Percentiles rank a stretch among this genome's conserved stretches.
These are phyloP conservation scores for Ptyas mucosa DNA, from an alignment of 2,113 vertebrate genomes.

Conservation along the genomic window DNA sequence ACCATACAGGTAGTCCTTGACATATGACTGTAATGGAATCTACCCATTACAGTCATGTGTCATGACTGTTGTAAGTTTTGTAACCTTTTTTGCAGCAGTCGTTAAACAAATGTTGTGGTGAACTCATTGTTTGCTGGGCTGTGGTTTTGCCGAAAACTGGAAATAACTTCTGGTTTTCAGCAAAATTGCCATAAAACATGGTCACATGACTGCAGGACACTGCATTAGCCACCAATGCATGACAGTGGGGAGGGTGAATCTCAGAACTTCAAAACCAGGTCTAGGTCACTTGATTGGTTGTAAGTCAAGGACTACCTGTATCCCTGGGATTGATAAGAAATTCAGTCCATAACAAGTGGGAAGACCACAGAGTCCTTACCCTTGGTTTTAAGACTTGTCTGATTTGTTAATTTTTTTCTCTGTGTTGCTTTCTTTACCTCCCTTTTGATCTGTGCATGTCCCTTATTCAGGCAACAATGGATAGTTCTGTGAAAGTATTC, in stretches of 20 bases:
- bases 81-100: neutral
- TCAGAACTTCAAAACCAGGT: neutral
- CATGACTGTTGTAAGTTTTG: neutral
- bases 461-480: neutral
- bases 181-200: neutral
- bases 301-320: neutral
- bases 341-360: neutral
- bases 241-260: neutral
- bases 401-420: neutral
- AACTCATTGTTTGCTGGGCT: neutral
- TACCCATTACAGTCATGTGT: neutral
- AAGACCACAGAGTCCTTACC: neutral
- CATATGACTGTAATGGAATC: neutral
- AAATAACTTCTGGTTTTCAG: neutral
- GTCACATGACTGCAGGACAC: neutral
- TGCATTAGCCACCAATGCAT: neutral
- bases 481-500: neutral
- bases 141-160: neutral
- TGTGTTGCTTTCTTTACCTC: neutral
- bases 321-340: neutral
- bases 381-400: neutral
- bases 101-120: neutral
- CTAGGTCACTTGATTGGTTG: neutral
- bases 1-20: neutral
- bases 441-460: neutral